These are phyloP conservation scores for Cyanistes caeruleus DNA, from an alignment of 2,113 vertebrate species.

Conservation along the genomic window DNA sequence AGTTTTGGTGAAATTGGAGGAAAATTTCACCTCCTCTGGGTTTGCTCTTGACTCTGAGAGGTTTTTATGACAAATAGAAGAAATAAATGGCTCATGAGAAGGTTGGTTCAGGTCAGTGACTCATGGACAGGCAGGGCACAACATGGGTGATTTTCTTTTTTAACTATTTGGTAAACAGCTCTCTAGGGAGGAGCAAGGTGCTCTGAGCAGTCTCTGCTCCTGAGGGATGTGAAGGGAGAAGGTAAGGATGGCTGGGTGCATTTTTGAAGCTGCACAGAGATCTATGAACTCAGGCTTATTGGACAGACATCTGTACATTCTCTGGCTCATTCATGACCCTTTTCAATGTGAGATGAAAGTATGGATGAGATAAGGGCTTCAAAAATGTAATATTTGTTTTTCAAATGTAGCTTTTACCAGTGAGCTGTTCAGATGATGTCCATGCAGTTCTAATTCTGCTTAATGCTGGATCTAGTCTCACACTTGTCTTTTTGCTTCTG, in stretches of 20 bases:
- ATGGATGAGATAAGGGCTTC: neutral
- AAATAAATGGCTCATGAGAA: neutral
- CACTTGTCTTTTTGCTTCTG: neutral
- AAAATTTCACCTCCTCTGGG: neutral
- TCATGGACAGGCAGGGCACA: neutral
- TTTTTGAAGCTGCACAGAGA: neutral
- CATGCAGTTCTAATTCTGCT: neutral
- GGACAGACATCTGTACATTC: neutral
- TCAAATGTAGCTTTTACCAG: neutral
- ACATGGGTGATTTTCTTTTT: neutral
- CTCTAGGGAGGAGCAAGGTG: neutral
- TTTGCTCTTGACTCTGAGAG: neutral
- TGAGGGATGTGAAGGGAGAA: too few relatives aligned
- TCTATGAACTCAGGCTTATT: neutral
- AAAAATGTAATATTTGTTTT: neutral
- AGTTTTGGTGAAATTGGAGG: neutral
- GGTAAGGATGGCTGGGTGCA: neutral
- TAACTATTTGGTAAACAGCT: rapidly evolving
- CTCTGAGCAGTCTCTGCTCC: neutral
- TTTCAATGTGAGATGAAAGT: neutral
- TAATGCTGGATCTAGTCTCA: neutral
- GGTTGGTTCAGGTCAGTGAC: neutral
- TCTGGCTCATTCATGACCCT: neutral
- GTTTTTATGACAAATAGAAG: neutral
- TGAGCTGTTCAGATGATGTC: neutral